Conservation (phyloP, 1,140 invertebrate species). For the Andrena cerasifolii region DNA sequence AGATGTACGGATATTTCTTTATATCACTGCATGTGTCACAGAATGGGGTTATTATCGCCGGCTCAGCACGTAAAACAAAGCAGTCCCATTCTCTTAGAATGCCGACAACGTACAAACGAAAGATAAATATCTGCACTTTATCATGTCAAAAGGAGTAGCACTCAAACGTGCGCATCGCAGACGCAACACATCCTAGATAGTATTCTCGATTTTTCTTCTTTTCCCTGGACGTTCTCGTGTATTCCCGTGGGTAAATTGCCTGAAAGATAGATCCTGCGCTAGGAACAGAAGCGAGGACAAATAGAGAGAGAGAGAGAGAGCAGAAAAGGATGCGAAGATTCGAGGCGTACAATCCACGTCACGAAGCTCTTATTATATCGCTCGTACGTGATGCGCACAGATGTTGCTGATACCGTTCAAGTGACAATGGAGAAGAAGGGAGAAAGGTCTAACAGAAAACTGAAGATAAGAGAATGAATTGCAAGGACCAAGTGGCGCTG, state of each 20-base stretch:
- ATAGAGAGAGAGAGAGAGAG: not conserved
- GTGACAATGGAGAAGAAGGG: not conserved
- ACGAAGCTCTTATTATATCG: slow-evolving; percentile 41
- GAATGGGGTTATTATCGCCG: too few species aligned
- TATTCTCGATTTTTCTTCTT: not conserved
- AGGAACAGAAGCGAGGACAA: slow-evolving; percentile 8
- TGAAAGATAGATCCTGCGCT: slow-evolving; percentile 43
- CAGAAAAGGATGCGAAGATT: slow-evolving; percentile 17
- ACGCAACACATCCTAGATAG: slow-evolving; percentile 28
- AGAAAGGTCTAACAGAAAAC: not conserved
- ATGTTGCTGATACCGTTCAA: not conserved
- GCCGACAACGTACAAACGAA: not conserved
- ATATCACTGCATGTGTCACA: too few species aligned
- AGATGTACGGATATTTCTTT: too few species aligned
- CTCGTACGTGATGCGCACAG: slow-evolving; percentile 33
- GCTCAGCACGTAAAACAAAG: too few species aligned
- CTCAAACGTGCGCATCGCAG: not conserved
- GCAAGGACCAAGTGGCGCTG: too few species aligned
- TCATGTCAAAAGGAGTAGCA: not conserved
- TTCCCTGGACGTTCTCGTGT: not conserved
- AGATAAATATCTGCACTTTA: slow-evolving; percentile 32
- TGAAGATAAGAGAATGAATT: not conserved
- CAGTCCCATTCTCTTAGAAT: not conserved
- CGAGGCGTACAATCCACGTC: too few species aligned
- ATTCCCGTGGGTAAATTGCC: slow-evolving; percentile 40